These are phyloP conservation scores for Corythoichthys intestinalis DNA, from an alignment of 2,113 vertebrate genomes.

Conservation along the genomic window DNA sequence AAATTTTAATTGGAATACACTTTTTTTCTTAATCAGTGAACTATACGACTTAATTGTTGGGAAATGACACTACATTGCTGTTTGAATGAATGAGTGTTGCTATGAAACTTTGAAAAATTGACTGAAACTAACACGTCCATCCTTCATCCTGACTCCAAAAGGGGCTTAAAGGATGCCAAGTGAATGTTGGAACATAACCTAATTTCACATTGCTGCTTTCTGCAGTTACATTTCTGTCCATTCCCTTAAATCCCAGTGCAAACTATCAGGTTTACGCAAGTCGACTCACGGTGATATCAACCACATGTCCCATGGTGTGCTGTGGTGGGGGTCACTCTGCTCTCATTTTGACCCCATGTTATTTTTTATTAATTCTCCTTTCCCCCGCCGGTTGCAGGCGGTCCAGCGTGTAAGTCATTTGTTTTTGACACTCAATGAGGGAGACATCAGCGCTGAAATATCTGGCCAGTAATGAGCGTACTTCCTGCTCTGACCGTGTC, in stretches of 20 bases:
- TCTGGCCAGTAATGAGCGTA: slow-evolving; percentile 53
- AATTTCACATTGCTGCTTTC: neutral
- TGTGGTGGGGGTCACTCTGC: slow-evolving; percentile 21
- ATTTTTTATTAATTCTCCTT: slow-evolving; percentile 2
- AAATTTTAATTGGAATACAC: no score
- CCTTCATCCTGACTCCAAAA: neutral
- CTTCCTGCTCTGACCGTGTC: slow-evolving; percentile 55
- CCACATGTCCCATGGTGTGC: slow-evolving; percentile 12
- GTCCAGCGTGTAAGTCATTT: slow-evolving; percentile 32
- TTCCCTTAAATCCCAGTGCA: neutral
- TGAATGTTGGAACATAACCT: neutral
- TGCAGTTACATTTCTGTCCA: neutral
- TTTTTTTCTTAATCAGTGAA: no score
- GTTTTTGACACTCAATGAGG: slow-evolving; percentile 60
- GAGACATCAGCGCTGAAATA: slow-evolving; percentile 59
- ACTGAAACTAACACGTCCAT: neutral
- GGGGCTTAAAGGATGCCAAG: neutral
- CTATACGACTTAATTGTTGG: no score
- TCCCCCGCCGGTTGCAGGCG: neutral
- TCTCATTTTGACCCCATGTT: slow-evolving; percentile 24
- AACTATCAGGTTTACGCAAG: neutral
- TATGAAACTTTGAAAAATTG: neutral
- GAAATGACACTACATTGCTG: no score
- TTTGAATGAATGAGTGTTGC: no score
- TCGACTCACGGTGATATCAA: slow-evolving; percentile 46